Evolutionary conservation across 1,140 invertebrate species (phyloP), one percentile per base, ranked within the genome.

Genomic region (Drosophila quadrilineata): DNA sequence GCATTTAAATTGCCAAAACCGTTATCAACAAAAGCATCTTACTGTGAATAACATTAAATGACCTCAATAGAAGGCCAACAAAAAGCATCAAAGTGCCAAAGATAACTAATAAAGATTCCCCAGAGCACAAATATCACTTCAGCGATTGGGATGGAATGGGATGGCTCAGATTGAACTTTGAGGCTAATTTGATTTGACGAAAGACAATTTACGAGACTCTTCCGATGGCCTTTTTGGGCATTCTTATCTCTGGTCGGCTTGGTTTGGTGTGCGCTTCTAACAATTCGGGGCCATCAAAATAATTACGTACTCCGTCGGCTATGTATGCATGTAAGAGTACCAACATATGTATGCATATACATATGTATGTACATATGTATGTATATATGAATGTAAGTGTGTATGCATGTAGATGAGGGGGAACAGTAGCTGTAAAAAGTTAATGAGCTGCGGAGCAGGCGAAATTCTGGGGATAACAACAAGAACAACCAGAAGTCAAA

Each of bases 361-460:
- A n/a, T n/a, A n/a, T n/a, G n/a, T n/a, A n/a, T n/a, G n/a, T n/a
- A n/a, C n/a, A n/a, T n/a, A n/a, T n/a, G n/a, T n/a, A n/a, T n/a
- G n/a, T n/a, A n/a, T n/a, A n/a, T n/a, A n/a, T n/a, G n/a, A n/a
- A n/a, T n/a, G n/a, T n/a, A n/a, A n/a, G n/a, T n/a, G n/a, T n/a
- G n/a, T n/a, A n/a, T n/a, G n/a, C n/a, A n/a, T n/a, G n/a, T n/a
- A n/a, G n/a, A n/a, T n/a, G 33, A 75, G 72, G 56, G 58, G 65
- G 41, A 84, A 82, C 77, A 66, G 77, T 73, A 82, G 77, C 79
- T 73, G 77, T 84, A 76, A 82, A 82, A 84, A 71, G 53, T 85
- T 85, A 77, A 77, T 84, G 77, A 82, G 73, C 69, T 59, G 48
- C 66, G 29, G n/a, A 12, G 10, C 10, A 17, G 17, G 6, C 22